Evolutionary conservation across 2,888 invertebrate species (phyloP), one percentile per base, ranked within the genome.

Genomic region (Trissoscelio sp.): DNA sequence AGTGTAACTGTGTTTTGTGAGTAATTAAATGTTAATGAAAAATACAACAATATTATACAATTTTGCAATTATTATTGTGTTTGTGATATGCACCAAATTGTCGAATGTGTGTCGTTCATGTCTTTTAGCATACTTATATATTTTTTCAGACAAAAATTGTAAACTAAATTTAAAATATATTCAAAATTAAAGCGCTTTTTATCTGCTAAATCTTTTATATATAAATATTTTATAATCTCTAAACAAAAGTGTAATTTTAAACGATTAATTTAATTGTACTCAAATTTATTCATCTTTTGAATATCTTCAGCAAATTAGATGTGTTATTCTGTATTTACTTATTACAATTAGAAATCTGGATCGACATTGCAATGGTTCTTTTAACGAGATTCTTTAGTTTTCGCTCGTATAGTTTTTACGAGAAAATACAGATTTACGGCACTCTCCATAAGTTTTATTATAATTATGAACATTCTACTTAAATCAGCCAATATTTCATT

Each of bases 11-110:
- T n/a, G n/a, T n/a, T n/a, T n/a, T n/a, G n/a, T n/a, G n/a, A n/a
- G n/a, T n/a, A n/a, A n/a, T n/a, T n/a, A n/a, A n/a, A n/a, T n/a
- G n/a, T n/a, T n/a, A n/a, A n/a, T n/a, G n/a, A n/a, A n/a, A n/a
- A n/a, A n/a, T n/a, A n/a, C n/a, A n/a, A n/a, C n/a, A n/a, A n/a
- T n/a, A n/a, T n/a, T n/a, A n/a, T n/a, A n/a, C n/a, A n/a, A n/a
- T n/a, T n/a, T 6, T 20, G 53, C 16, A 31, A 22, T 39, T 39
- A 22, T 58, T 37, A 37, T 20, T 28, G 24, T 24, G 28, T 44
- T 44, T 44, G 58, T 39, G 22, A 58, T 14, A 18, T 62, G 62
- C 62, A 64, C 62, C 34, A 18, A n/a, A n/a, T n/a, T n/a, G n/a
- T n/a, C n/a, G n/a, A n/a, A n/a, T n/a, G n/a, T n/a, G n/a, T n/a